phyloP scores from a whole-genome alignment of 2,113 vertebrate species.

The Diglossa brunneiventris region DNA sequence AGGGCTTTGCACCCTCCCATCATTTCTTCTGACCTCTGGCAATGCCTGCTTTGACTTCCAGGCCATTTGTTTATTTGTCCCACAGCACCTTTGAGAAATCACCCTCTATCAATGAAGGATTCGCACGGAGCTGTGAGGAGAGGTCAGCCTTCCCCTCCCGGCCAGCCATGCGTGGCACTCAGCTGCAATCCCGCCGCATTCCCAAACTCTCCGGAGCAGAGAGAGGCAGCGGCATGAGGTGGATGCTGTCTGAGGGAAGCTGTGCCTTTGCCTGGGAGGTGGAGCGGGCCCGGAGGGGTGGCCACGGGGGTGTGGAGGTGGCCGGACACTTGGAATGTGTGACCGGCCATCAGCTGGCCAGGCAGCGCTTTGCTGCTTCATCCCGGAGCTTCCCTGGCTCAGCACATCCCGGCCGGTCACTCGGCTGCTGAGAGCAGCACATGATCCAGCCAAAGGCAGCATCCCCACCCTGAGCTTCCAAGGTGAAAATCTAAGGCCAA shows the following conservation, averaged over 20 bases:
- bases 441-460: neutral
- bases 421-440: neutral
- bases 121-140: neutral
- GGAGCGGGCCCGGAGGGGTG: rapidly evolving
- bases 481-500: neutral
- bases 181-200: neutral
- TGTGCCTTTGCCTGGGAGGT: neutral
- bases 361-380: neutral
- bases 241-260: neutral
- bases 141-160: neutral
- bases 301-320: rapidly evolving
- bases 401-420: neutral
- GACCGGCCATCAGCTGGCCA: neutral
- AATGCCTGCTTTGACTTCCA: neutral
- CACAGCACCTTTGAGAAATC: neutral
- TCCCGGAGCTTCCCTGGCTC: neutral
- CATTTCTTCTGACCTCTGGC: neutral
- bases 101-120: neutral
- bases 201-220: neutral
- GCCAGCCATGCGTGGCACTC: neutral
- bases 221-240: neutral
- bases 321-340: neutral
- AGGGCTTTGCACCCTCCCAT: neutral
- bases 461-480: rapidly evolving
- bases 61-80: neutral